Evolutionary conservation across 1,140 invertebrate genomes (phyloP).

Genomic region (Bombus cullumanus): DNA sequence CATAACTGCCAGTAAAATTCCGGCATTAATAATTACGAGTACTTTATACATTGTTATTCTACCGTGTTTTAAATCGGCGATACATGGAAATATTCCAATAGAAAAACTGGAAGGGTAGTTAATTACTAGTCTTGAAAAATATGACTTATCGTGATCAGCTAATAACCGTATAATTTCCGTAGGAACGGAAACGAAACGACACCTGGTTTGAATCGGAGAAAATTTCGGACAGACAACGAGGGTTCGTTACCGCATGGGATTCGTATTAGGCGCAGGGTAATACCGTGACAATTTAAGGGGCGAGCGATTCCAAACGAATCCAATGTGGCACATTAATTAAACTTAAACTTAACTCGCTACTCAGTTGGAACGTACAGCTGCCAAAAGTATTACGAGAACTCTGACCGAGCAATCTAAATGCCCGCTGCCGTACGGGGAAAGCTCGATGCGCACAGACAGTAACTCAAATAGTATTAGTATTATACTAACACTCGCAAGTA

Average conservation of each 20-base stretch:
- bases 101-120: not conserved
- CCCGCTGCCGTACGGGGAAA: constrained; percentile 14
- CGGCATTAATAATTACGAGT: constrained; percentile 3
- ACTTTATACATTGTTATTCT: not conserved
- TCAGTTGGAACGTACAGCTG: constrained; percentile 59
- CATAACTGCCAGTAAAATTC: not conserved
- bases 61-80: not conserved
- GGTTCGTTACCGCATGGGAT: no score
- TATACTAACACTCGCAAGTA: constrained; percentile 32
- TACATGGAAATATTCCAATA: not conserved
- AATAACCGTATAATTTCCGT: constrained; percentile 11
- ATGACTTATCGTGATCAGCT: constrained; percentile 21
- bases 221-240: constrained; percentile 30
- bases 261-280: constrained; percentile 10
- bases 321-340: constrained; percentile 80
- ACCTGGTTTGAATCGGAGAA: not conserved
- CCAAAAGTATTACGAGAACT: constrained; percentile 76
- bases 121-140: not conserved
- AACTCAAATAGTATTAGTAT: constrained; percentile 11
- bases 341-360: constrained; percentile 74
- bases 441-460: constrained; percentile 33
- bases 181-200: not conserved
- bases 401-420: constrained; percentile 49
- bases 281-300: constrained; percentile 53
- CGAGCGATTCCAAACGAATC: constrained; percentile 68